A percentile compares a stretch with the other conserved stretches of the same genome.
Evolutionary conservation across 2,113 vertebrate species (phyloP).

Genomic region (Parus major): DNA sequence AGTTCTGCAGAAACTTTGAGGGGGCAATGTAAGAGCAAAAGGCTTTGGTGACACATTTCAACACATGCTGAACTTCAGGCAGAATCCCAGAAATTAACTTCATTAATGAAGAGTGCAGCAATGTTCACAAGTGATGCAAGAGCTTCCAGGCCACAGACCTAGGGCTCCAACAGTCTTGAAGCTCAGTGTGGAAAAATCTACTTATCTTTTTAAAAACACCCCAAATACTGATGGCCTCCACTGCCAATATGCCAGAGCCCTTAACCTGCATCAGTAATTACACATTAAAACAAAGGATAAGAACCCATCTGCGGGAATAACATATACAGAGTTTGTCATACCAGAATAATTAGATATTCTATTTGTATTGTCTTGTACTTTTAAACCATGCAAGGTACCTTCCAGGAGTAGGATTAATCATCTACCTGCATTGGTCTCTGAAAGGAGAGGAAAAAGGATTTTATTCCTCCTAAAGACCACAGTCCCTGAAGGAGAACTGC

Average conservation of each 20-base stretch:
- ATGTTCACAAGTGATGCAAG: neutral
- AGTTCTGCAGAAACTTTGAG: neutral
- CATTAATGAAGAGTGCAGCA: neutral
- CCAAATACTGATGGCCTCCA: neutral
- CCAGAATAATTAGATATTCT: neutral
- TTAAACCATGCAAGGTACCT: neutral
- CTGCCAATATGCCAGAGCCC: neutral
- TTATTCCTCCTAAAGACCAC: neutral
- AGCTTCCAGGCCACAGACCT: neutral
- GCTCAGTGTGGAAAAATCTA: neutral
- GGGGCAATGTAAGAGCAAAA: neutral
- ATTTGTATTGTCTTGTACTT: neutral
- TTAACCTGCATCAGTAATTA: neutral
- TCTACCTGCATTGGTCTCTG: accelerated
- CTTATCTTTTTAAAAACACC: neutral
- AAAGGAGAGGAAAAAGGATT: neutral
- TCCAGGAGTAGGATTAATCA: neutral
- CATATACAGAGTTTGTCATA: accelerated
- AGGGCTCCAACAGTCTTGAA: accelerated
- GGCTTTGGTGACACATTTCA: neutral
- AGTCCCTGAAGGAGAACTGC: neutral
- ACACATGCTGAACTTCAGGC: neutral
- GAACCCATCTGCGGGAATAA: neutral
- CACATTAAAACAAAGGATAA: neutral
- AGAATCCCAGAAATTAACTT: neutral